A percentile compares a stretch with the other conserved stretches of the same genome.
phyloP scores from a whole-genome alignment of 2,113 vertebrate species.

The Gorsachius goisagi region DNA sequence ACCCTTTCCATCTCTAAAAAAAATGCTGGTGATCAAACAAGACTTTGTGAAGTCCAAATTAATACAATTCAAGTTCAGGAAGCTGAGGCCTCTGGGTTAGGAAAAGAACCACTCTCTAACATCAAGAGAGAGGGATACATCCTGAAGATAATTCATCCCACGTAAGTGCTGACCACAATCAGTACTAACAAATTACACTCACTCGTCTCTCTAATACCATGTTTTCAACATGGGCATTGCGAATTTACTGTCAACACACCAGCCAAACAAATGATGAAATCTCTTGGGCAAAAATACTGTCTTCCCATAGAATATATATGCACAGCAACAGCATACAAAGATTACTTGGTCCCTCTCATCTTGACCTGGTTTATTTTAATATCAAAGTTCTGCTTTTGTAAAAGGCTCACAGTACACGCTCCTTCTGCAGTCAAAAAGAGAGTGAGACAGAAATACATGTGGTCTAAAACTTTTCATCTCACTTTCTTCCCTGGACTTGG shows the following conservation, averaged over 20 bases:
- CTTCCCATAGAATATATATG: background rate
- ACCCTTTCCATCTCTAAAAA: background rate
- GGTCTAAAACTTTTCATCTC: background rate
- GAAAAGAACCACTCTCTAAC: background rate
- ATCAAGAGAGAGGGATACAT: background rate
- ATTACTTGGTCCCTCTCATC: background rate
- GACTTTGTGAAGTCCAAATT: background rate
- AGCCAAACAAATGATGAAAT: background rate
- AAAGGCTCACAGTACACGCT: background rate
- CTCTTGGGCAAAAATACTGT: background rate
- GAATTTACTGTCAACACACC: background rate
- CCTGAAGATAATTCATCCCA: background rate
- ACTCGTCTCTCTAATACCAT: background rate
- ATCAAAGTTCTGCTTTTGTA: background rate
- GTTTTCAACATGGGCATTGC: background rate
- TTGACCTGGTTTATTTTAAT: background rate
- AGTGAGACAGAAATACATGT: background rate
- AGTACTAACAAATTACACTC: background rate
- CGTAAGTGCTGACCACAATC: background rate
- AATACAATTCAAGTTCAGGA: background rate
- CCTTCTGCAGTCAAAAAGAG: background rate
- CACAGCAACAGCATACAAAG: background rate
- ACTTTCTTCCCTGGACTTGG: background rate
- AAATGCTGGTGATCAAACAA: background rate
- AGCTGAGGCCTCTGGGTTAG: background rate